phyloP scores from a whole-genome alignment of 2,797 vertebrate species.

The Craterocephalus amniculus region DNA sequence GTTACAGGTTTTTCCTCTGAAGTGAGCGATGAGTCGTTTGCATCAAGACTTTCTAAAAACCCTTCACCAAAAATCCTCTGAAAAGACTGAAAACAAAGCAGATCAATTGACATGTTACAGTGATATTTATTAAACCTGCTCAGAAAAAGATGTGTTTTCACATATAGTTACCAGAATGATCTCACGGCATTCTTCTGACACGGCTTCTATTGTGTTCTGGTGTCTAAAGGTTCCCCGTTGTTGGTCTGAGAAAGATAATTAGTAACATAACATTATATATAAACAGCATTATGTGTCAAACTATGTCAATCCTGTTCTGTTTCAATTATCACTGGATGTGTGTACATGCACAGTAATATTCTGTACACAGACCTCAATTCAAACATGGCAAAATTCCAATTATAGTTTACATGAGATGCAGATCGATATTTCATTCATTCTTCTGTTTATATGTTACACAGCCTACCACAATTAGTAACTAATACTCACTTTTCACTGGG shows the following conservation, averaged over 20 bases:
- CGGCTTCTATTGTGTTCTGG: slow-evolving; percentile 80
- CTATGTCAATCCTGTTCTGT: neutral
- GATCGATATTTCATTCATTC: neutral
- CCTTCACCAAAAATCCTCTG: slow-evolving; percentile 70
- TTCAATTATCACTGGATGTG: neutral
- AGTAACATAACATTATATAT: neutral
- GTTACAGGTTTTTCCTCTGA: slow-evolving; percentile 66
- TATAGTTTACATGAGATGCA: neutral
- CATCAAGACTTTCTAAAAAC: slow-evolving; percentile 62
- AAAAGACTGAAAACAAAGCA: slow-evolving; percentile 74
- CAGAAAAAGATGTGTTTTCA: neutral
- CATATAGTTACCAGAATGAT: slow-evolving; percentile 82
- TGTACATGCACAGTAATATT: neutral
- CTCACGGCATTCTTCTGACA: slow-evolving; percentile 85
- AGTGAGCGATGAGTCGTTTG: slow-evolving; percentile 28
- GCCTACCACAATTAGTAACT: neutral
- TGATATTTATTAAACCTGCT: neutral
- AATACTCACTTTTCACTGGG: neutral
- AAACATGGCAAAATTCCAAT: neutral
- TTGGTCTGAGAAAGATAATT: slow-evolving; percentile 55
- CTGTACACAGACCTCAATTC: neutral
- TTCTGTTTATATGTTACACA: too few species aligned
- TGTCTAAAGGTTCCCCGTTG: slow-evolving; percentile 70
- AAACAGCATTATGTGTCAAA: neutral
- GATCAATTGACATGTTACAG: neutral